A percentile compares a stretch with the other conserved stretches of the same genome.
phyloP scores from a whole-genome alignment of 2,797 vertebrate species.

The Clarias fuscus region DNA sequence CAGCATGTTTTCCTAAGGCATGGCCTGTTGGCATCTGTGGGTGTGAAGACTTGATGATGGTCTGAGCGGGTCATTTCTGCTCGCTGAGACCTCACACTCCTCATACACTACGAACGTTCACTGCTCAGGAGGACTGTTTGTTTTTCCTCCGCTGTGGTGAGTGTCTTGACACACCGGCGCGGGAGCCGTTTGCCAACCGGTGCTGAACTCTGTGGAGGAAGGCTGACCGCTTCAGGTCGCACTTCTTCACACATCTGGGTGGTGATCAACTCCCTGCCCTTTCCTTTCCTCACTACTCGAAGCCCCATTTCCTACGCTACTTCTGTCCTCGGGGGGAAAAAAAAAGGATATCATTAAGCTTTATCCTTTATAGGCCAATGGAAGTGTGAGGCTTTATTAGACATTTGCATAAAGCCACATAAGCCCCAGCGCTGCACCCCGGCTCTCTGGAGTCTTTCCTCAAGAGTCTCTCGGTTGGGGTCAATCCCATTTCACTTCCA shows the following conservation, averaged over 20 bases:
- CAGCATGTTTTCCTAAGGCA: slow-evolving; percentile 64
- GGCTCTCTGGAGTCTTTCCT: slow-evolving; percentile 39
- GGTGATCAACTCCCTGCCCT: slow-evolving; percentile 3
- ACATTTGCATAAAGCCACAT: slow-evolving; percentile 50
- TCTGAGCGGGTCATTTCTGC: slow-evolving; percentile 66
- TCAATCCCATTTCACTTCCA: slow-evolving; percentile 57
- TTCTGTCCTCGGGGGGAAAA: background rate
- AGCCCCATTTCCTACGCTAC: background rate
- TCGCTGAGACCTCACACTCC: slow-evolving; percentile 65
- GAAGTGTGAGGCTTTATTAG: slow-evolving; percentile 39
- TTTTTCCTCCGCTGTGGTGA: slow-evolving; percentile 71
- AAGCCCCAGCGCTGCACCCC: slow-evolving; percentile 34
- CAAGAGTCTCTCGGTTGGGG: slow-evolving; percentile 46
- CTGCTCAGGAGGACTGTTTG: slow-evolving; percentile 69
- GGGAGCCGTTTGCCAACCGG: slow-evolving; percentile 64
- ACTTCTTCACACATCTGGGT: background rate
- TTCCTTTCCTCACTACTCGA: background rate
- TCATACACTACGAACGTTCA: slow-evolving; percentile 74
- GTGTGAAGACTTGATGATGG: slow-evolving; percentile 67
- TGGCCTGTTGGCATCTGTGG: slow-evolving; percentile 70
- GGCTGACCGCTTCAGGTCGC: slow-evolving; percentile 57
- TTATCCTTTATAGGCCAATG: slow-evolving; percentile 1
- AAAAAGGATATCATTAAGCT: slow-evolving; percentile 18
- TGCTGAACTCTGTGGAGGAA: slow-evolving; percentile 63
- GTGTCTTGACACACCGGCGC: slow-evolving; percentile 70